Conservation (phyloP, 2,888 invertebrate genomes). For the Coenonympha glycerion region DNA sequence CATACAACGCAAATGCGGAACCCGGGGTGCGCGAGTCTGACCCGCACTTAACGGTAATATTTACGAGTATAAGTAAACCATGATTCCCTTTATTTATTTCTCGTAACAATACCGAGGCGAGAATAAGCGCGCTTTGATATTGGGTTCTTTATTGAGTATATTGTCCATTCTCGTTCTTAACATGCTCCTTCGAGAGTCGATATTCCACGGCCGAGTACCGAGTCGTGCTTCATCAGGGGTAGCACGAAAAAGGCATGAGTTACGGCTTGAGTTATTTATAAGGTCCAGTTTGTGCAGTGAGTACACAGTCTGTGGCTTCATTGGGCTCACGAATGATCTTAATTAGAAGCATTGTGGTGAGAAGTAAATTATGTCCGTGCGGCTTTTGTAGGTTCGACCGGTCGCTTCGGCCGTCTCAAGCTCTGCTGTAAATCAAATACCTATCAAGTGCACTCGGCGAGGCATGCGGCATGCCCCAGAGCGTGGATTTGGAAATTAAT, state of each 20-base stretch:
- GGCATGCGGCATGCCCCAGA: slow-evolving; percentile 49
- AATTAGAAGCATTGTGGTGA: slow-evolving; percentile 71
- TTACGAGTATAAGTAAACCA: slow-evolving; percentile 16
- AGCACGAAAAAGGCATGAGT: slow-evolving; percentile 58
- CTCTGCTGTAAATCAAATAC: slow-evolving; percentile 61
- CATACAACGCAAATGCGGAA: no score
- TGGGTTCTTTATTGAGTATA: slow-evolving; percentile 32
- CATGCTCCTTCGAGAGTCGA: slow-evolving; percentile 35
- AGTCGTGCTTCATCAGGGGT: slow-evolving; percentile 43
- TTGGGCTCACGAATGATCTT: slow-evolving; percentile 69
- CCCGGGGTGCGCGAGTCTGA: no score
- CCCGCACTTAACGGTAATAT: no score
- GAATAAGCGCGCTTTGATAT: slow-evolving; percentile 46
- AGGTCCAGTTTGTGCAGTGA: slow-evolving; percentile 63
- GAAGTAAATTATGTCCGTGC: slow-evolving; percentile 60
- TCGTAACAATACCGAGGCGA: slow-evolving; percentile 52
- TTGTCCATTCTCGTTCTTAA: slow-evolving; percentile 42
- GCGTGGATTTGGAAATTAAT: slow-evolving; percentile 69
- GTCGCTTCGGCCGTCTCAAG: slow-evolving; percentile 30
- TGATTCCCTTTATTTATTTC: slow-evolving; percentile 55
- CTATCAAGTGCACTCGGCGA: slow-evolving; percentile 41
- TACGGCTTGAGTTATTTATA: slow-evolving; percentile 71
- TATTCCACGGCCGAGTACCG: slow-evolving; percentile 28
- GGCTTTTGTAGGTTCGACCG: slow-evolving; percentile 45
- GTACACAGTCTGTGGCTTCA: slow-evolving; percentile 58